Percentiles rank a stretch among this genome's conserved stretches.
Evolutionary conservation across 2,113 vertebrate species (phyloP).

Genomic region (Henicopernis longicauda): DNA sequence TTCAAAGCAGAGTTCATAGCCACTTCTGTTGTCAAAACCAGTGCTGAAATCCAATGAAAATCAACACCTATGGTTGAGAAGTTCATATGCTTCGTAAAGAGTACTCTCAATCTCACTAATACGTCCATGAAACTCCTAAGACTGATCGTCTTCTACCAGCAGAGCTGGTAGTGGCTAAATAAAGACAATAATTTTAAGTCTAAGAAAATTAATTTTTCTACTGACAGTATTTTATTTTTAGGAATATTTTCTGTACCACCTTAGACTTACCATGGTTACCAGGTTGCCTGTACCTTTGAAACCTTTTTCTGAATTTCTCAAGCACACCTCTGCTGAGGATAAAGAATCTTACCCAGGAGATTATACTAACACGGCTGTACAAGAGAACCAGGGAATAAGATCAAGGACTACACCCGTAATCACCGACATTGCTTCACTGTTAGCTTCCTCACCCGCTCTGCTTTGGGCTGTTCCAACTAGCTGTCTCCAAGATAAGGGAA

Average conservation of each 20-base stretch:
- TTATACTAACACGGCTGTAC: not conserved
- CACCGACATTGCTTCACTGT: not conserved
- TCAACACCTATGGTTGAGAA: not conserved
- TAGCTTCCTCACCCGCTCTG: not conserved
- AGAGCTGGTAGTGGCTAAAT: not conserved
- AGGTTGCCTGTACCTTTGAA: not conserved
- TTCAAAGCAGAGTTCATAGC: not conserved
- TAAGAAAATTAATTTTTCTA: not conserved
- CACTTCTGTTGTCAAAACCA: not conserved
- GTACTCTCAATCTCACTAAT: not conserved
- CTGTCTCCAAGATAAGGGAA: not conserved
- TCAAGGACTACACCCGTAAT: not conserved
- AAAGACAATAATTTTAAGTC: not conserved
- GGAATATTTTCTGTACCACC: not conserved
- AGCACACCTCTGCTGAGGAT: not conserved
- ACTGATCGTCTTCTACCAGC: not conserved
- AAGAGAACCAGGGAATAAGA: not conserved
- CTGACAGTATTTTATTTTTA: not conserved
- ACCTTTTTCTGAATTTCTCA: not conserved
- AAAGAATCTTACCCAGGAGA: not conserved
- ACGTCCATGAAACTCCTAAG: not conserved
- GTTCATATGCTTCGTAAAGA: not conserved
- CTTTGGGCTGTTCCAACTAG: not conserved
- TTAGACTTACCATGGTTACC: not conserved
- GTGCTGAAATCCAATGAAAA: not conserved